Conservation (phyloP, 2,113 vertebrate genomes). For the Cheirogaleus medius region DNA sequence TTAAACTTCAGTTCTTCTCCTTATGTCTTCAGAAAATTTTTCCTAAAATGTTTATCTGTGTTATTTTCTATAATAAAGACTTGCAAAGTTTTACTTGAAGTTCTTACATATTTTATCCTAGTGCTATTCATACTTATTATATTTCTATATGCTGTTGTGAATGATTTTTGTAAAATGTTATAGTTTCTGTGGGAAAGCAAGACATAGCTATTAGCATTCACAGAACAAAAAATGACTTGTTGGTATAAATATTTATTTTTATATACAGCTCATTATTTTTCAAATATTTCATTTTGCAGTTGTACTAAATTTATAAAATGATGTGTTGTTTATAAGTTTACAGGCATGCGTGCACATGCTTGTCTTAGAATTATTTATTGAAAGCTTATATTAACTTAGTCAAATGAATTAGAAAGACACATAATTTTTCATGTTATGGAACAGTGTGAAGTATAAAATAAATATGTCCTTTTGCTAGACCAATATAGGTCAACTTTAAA, state of each 20-base stretch:
- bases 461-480: not conserved
- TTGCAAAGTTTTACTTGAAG: not conserved
- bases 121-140: not conserved
- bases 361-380: not conserved
- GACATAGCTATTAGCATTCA: not conserved
- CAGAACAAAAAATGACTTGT: not conserved
- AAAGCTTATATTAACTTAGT: not conserved
- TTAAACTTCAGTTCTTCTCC: not conserved
- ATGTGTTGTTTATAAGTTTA: not conserved
- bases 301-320: not conserved
- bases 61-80: not conserved
- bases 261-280: not conserved
- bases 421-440: not conserved
- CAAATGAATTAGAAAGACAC: not conserved
- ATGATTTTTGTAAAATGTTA: not conserved
- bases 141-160: not conserved
- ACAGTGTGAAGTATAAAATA: not conserved
- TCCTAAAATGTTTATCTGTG: not conserved
- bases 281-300: not conserved
- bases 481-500: not conserved
- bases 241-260: not conserved
- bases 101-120: not conserved
- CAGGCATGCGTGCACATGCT: not conserved
- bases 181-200: not conserved
- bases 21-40: not conserved